Base-by-base conservation (phyloP, 2,797 vertebrate species). In the Acanthurus lineatus region DNA sequence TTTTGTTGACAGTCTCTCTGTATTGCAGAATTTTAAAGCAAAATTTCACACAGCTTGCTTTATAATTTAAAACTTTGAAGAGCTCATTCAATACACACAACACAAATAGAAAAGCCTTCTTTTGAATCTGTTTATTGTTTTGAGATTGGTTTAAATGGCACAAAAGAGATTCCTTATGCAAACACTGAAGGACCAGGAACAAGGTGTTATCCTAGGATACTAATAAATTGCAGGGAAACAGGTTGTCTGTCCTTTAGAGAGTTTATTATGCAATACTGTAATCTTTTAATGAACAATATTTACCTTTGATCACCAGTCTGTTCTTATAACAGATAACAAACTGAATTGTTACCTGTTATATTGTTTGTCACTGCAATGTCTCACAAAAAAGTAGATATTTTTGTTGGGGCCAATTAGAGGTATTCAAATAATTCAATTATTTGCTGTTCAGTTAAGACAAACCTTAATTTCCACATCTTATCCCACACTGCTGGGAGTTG, bases 401-500 rank as follows among this genome's bases (percentile, higher is more conserved):
- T 17, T 49, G 3, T 51, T 63, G 1, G n/a, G 19, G 62, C 14
- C 14, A 49, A 58, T 35, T 9, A 35, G 47, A n/a, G 3, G 28
- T 47, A 32, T 56, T 76, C 1, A 69, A 15, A 58, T 17, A 4
- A 25, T 25, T 20, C 52, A 45, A 54, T 32, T 32, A 32, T 32
- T 32, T 32, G 28, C 28, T 32, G 28, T 32, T 32, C 28, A 4
- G 28, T 32, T 32, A 32, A 69, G 32, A 81, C 57, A 56, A 72
- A 54, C 12, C 0, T 4, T 49, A 69, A 48, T 20, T 54, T 32
- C 28, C 58, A 38, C 8, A 12, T 62, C 40, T 35, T 20, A 61
- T 45, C 67, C 62, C 48, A 73, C 38, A 15, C 32, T 22, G 12
- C 16, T 60, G 40, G 44, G 35, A 54, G 49, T 62, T 72, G 28